Base-by-base conservation (phyloP, 2,113 vertebrate genomes). In the Lepidothrix coronata region DNA sequence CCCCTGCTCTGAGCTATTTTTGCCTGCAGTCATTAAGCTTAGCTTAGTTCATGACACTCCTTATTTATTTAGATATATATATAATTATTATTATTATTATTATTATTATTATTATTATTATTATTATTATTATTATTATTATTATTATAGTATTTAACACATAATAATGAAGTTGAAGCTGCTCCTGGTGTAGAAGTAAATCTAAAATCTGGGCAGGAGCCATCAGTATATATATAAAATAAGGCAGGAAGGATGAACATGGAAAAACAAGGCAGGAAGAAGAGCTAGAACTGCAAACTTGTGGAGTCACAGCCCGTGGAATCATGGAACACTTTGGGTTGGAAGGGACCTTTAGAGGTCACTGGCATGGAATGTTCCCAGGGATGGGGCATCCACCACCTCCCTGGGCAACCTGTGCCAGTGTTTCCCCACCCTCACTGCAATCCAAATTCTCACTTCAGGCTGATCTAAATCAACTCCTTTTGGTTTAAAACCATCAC, bases 41-140 rank as follows among this genome's bases (percentile, higher is more conserved):
- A 35, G 3, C 4, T 88, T 19, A 18, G n/a, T 7, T 41, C 8
- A 1, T 9, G 12, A 15, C 12, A 5, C 23, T 59, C 5, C 2
- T 9, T 72, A 0, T 33, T 61, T 59, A 24, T 23, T 19, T 5
- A 4, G 16, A n/a, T 63, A 22, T 18, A 20, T 3, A 25, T n/a
- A 41, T 27, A 59, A 46, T 25, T 33, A 37, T 52, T 28, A 54
- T 54, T 54, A 54, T 54, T 55, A 31, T 54, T 37, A 59, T 25
- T 59, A 18, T 18, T 37, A 39, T 25, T 59, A 18, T 18, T 37
- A 39, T 62, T 19, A 7, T 19, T n/a, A n/a, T n/a, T n/a, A n/a
- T n/a, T n/a, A n/a, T n/a, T n/a, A n/a, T n/a, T n/a, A n/a, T n/a
- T n/a, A n/a, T n/a, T n/a, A n/a, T n/a, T n/a, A 59, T 25, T 59